Percentiles rank a stretch among this genome's conserved stretches.
phyloP scores from a whole-genome alignment of 2,888 invertebrate genomes.

The Carterocephalus palaemon region DNA sequence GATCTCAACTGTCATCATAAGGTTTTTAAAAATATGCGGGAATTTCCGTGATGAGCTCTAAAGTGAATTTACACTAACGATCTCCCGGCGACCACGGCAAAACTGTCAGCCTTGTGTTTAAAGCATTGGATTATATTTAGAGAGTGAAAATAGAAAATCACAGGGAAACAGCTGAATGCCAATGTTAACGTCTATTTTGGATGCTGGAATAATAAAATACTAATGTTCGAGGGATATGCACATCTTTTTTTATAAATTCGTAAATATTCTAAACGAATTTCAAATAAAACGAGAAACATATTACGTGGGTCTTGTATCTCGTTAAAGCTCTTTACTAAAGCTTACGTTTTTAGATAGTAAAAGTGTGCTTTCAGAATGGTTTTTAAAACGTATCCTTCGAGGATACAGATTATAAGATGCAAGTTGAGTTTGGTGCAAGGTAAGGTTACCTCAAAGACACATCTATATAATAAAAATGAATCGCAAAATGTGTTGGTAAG shows the following conservation, averaged over 20 bases:
- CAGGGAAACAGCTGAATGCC: slow-evolving; percentile 68
- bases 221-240: slow-evolving; percentile 30
- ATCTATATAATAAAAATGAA: no score
- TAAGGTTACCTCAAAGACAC: no score
- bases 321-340: no score
- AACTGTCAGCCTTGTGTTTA: slow-evolving; percentile 60
- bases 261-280: slow-evolving; percentile 19
- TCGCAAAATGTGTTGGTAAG: no score
- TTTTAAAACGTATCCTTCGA: no score
- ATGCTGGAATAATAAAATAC: slow-evolving; percentile 45
- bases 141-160: slow-evolving; percentile 65
- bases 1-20: slow-evolving; percentile 14
- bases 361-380: no score
- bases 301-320: neutral
- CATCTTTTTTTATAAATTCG: slow-evolving; percentile 29
- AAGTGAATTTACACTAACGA: slow-evolving; percentile 42
- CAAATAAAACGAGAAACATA: slow-evolving; percentile 1
- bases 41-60: slow-evolving; percentile 34
- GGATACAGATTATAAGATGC: no score
- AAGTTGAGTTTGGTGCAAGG: no score
- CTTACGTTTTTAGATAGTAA: no score
- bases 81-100: slow-evolving; percentile 43
- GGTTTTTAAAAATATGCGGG: slow-evolving; percentile 16
- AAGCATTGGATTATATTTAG: slow-evolving; percentile 57
- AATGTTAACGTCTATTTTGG: slow-evolving; percentile 68